Percentiles rank a stretch among this genome's conserved stretches.
These are phyloP conservation scores for Coptodon rendalli DNA, from an alignment of 2,113 vertebrate genomes.

Conservation along the genomic window DNA sequence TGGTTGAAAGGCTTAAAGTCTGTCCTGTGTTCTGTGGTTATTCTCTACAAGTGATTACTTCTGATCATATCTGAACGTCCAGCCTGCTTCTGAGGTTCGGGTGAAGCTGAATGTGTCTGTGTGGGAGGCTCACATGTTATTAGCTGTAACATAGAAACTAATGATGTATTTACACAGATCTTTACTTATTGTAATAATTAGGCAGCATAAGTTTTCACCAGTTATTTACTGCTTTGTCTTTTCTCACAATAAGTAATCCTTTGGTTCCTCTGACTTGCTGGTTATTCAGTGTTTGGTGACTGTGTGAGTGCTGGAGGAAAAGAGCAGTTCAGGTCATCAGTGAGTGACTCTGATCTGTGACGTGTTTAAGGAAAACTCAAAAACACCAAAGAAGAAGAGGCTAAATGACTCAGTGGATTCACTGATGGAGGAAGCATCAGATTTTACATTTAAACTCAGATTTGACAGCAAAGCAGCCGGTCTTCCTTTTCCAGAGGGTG, in stretches of 20 bases:
- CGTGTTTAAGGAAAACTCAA: not conserved
- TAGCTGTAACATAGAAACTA: rapidly evolving
- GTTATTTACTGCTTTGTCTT: not conserved
- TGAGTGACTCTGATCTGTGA: not conserved
- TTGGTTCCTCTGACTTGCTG: rapidly evolving
- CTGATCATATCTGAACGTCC: rapidly evolving
- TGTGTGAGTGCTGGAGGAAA: not conserved
- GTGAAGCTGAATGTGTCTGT: not conserved
- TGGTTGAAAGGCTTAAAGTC: rapidly evolving
- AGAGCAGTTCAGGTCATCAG: not conserved
- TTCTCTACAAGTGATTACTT: rapidly evolving
- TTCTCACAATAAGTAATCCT: not conserved
- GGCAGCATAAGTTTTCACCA: not conserved
- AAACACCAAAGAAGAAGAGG: not conserved
- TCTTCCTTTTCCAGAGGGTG: not conserved
- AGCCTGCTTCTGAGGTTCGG: not conserved
- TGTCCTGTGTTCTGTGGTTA: not conserved
- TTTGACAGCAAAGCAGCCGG: not conserved
- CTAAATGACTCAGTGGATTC: not conserved
- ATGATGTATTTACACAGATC: not conserved
- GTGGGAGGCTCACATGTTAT: not conserved
- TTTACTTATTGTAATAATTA: not conserved
- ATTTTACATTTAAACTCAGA: not conserved
- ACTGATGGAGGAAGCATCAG: not conserved
- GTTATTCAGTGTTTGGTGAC: not conserved